Base-by-base conservation (phyloP, 2,797 vertebrate genomes). In the Erpetoichthys calabaricus region DNA sequence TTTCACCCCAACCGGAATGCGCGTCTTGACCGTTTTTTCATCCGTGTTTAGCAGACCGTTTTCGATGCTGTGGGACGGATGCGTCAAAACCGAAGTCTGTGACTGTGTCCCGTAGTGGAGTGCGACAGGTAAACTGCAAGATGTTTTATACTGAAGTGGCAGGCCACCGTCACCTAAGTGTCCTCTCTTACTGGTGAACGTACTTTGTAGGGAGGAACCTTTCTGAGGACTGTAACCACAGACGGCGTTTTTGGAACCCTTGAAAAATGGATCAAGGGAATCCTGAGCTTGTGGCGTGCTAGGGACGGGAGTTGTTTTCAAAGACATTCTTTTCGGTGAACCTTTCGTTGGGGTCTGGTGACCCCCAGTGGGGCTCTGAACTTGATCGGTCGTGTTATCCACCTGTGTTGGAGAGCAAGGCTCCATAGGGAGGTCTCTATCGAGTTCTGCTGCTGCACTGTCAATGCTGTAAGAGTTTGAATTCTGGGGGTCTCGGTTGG, bases 1-100 rank as follows among this genome's bases (percentile, higher is more conserved):
- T 73, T 84, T 92, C 61, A 91, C 83, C n/a, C 88, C 91, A 63
- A 82, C 72, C 3, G 91, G 87, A 58, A 91, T 87, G 61, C 76
- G 86, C 45, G 86, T 87, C 72, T 86, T 92, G 64, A 74, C 65
- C 42, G 75, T 73, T 70, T 81, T 89, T 61, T 91, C 88, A 1
- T 63, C 74, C 45, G 73, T 3, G 57, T 63, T 83, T 2, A 75
- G 82, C 42, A 73, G 57, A 52, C 65, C 52, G 3, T 70, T 62
- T 7, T 61, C 73, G 3, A 74, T 69, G 62, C 61, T 68, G 51
- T 73, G 76, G 43, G 73, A 69, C 47, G 74, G 73, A 3, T 73
- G 3, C 2, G 72, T 65, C 1, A 67, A 57, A 1, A 73, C 75
- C 43, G 79, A 72, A 63, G 65, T 68, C 55, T 71, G 81, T 63